A percentile compares a stretch with the other conserved stretches of the same genome.
Conservation (phyloP, 2,797 vertebrate genomes). For the Nannoperca obscura region DNA sequence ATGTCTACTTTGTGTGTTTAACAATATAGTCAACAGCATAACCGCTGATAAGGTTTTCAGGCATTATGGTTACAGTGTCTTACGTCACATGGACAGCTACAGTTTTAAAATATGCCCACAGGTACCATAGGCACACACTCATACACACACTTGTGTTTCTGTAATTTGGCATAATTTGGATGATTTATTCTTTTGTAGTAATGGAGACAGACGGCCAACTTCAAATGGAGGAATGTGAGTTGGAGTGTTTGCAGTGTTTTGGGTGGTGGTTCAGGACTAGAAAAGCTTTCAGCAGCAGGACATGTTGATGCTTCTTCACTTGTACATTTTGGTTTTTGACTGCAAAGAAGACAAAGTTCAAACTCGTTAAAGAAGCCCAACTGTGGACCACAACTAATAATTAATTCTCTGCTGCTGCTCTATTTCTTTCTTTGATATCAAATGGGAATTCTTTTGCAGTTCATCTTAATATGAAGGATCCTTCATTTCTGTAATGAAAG, state of each 20-base stretch:
- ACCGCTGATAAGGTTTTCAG: neutral
- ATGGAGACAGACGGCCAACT: conserved; percentile 81
- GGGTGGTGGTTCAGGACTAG: conserved; percentile 75
- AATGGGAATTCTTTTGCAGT: conserved; percentile 16
- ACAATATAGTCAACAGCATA: neutral
- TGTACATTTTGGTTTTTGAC: conserved; percentile 4
- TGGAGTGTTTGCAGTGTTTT: conserved; percentile 78
- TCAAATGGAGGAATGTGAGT: conserved; percentile 89
- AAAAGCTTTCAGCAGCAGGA: conserved; percentile 52
- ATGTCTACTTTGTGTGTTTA: neutral
- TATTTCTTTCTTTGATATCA: conserved; percentile 18
- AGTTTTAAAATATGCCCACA: neutral
- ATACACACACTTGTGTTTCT: conserved; percentile 53
- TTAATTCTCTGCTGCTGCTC: conserved; percentile 40
- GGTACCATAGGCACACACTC: conserved; percentile 14
- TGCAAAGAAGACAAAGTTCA: neutral
- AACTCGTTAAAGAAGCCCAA: neutral
- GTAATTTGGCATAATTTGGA: conserved; percentile 77
- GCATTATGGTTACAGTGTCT: neutral
- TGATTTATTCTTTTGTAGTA: conserved; percentile 86
- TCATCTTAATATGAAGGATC: neutral
- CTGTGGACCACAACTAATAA: conserved; percentile 30
- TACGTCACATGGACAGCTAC: neutral
- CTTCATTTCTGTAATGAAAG: conserved; percentile 47
- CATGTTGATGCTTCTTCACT: conserved; percentile 42